Percentiles rank a stretch among this genome's conserved stretches.
These are phyloP conservation scores for Actinernus sp. DNA, from an alignment of 92 coral and sea anemone genomes.

Conservation along the genomic window DNA sequence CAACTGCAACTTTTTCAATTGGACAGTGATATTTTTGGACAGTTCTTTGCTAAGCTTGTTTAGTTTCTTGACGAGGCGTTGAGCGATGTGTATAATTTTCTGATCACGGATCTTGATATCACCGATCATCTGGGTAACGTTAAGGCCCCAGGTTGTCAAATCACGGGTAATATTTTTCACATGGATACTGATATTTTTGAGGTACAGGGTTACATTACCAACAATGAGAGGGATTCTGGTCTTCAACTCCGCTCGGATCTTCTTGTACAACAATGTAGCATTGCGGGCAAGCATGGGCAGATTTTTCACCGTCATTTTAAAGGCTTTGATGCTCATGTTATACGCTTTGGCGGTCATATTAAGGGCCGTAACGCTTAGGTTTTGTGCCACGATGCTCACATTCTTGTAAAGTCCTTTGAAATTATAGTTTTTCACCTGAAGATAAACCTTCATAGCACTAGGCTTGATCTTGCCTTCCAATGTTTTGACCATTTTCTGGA, in stretches of 20 bases:
- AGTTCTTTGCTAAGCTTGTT: conserved; percentile 56
- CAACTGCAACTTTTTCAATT: conserved; percentile 42
- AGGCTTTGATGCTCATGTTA: conserved; percentile 46
- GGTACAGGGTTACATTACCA: conserved; percentile 30
- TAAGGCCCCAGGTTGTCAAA: conserved; percentile 70
- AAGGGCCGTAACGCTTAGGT: conserved; percentile 46
- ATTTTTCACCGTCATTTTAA: conserved; percentile 48
- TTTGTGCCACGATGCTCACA: conserved; percentile 54
- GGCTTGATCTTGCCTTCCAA: conserved; percentile 78
- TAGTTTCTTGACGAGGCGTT: conserved; percentile 47
- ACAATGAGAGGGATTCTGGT: conserved; percentile 25
- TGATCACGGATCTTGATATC: conserved; percentile 61
- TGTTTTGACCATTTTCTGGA: conserved; percentile 59
- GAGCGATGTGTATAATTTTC: conserved; percentile 47
- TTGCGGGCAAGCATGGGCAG: conserved; percentile 66
- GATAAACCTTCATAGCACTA: conserved; percentile 57
- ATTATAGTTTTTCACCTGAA: conserved; percentile 61
- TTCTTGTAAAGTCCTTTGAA: conserved; percentile 64
- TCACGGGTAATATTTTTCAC: conserved; percentile 71
- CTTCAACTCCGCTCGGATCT: conserved; percentile 35
- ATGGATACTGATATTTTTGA: conserved; percentile 47
- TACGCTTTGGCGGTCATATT: conserved; percentile 46
- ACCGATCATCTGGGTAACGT: conserved; percentile 70
- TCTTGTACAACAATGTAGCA: conserved; percentile 60
- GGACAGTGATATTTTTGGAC: conserved; percentile 42